These are phyloP conservation scores for Aphodius granarius DNA, from an alignment of 2,888 invertebrate species.

Conservation along the genomic window DNA sequence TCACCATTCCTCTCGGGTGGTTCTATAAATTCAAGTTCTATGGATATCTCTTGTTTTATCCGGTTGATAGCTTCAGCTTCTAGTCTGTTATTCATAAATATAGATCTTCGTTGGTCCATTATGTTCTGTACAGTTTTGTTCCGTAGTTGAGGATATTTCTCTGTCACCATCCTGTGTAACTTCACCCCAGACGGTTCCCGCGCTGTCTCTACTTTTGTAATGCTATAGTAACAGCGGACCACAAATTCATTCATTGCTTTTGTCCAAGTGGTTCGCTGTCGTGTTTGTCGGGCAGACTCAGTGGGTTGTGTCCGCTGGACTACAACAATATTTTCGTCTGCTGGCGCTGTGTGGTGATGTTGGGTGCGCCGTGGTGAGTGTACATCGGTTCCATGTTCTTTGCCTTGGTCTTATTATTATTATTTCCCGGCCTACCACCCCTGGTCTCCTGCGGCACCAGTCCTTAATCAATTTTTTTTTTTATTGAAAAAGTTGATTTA, in stretches of 20 bases:
- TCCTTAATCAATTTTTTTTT: too few relatives aligned
- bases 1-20: neutral
- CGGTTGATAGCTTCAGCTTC: neutral
- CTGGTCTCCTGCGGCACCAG: too few relatives aligned
- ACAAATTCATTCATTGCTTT: too few relatives aligned
- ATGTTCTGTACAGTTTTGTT: constrained; percentile 9
- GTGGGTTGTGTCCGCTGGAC: too few relatives aligned
- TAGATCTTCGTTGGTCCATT: constrained; percentile 4
- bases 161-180: neutral
- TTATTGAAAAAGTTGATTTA: too few relatives aligned
- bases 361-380: neutral
- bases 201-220: neutral
- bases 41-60: neutral
- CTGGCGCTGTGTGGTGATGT: neutral
- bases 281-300: too few relatives aligned
- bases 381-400: neutral
- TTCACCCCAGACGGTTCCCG: neutral
- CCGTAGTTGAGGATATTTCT: neutral
- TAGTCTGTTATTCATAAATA: neutral
- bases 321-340: neutral
- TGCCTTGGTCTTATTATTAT: constrained; percentile 8
- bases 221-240: constrained; percentile 10
- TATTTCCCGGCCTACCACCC: constrained; percentile 20
- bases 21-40: neutral
- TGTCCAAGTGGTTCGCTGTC: too few relatives aligned